Base-by-base conservation (phyloP, 2,797 vertebrate species). In the Acrossocheilus wenchowensis region DNA sequence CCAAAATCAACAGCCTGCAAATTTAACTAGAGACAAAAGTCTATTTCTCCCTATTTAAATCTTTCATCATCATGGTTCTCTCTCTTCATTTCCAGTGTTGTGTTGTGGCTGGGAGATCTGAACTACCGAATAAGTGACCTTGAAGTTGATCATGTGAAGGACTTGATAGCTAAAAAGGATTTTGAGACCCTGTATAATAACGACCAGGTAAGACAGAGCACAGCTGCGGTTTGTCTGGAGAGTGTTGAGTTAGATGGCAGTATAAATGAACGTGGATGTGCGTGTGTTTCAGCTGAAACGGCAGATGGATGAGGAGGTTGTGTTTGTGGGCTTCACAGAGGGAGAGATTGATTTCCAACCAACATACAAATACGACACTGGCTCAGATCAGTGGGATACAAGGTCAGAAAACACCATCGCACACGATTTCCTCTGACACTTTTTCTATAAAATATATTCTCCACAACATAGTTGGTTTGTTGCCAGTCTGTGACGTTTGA, bases 41-140 rank as follows among this genome's bases (percentile, higher is more conserved):
- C 3, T 15, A 23, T n/a, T 57, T 41, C 1, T 39, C 52, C 21
- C 48, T 12, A 5, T 23, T 52, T 23, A 21, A 52, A 19, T 36
- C 2, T 77, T 54, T 57, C 5, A 80, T 30, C 4, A 8, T 80
- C 15, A 80, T 21, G 39, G 5, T 52, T 78, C 11, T 75, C 11
- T 75, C 10, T 64, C 21, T 84, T 75, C 7, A 41, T n/a, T 85
- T 60, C 14, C 72, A 99, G 98, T 91, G 94, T 97, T 75, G 93
- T 99, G 90, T 93, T 99, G 2, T 99, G 98, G 98, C 89, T 99
- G 74, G 98, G 98, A 50, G 98, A 99, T 94, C 96, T 99, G 82
- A 99, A 99, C 96, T 99, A 99, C 93, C 95, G 97, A 82, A 95
- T 99, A 94, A 96, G 95, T 92, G 97, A 98, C 0, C 94, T 98